phyloP scores from a whole-genome alignment of 2,888 invertebrate species.

The Ophonus ardosiacus region DNA sequence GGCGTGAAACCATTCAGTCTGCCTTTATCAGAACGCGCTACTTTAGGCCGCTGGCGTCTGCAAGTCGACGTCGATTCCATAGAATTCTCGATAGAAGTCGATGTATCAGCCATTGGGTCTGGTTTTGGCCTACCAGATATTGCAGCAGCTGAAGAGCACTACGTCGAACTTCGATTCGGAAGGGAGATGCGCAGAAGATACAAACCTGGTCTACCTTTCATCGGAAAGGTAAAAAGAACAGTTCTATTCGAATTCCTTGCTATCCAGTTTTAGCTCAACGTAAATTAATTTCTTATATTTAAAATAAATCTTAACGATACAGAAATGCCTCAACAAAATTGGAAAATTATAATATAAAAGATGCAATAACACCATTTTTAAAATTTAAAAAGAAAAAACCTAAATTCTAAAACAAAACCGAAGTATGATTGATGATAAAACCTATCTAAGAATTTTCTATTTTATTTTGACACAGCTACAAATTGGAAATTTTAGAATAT shows the following conservation, averaged over 20 bases:
- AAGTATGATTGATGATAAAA: no score
- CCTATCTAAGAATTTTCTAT: no score
- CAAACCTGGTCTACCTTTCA: constrained; percentile 83
- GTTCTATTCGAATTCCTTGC: no score
- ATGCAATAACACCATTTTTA: no score
- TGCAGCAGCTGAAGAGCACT: constrained; percentile 83
- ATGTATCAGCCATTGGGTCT: constrained; percentile 76
- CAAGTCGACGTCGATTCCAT: constrained; percentile 78
- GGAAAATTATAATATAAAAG: no score
- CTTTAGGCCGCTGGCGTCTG: constrained; percentile 80
- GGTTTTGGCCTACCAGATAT: constrained; percentile 77
- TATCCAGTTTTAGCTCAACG: no score
- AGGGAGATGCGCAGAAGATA: constrained; percentile 82
- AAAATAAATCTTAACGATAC: neutral
- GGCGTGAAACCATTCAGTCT: constrained; percentile 80
- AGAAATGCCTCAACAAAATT: no score
- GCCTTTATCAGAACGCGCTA: constrained; percentile 78
- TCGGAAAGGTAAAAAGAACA: constrained; percentile 78
- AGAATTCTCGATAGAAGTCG: constrained; percentile 78
- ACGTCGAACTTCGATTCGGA: constrained; percentile 82
- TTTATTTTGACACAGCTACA: no score
- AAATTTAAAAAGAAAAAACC: no score
- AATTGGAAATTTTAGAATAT: no score
- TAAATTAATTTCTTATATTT: neutral
- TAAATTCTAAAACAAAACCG: no score